phyloP scores from a whole-genome alignment of 2,113 vertebrate species.

The Nanorana parkeri region DNA sequence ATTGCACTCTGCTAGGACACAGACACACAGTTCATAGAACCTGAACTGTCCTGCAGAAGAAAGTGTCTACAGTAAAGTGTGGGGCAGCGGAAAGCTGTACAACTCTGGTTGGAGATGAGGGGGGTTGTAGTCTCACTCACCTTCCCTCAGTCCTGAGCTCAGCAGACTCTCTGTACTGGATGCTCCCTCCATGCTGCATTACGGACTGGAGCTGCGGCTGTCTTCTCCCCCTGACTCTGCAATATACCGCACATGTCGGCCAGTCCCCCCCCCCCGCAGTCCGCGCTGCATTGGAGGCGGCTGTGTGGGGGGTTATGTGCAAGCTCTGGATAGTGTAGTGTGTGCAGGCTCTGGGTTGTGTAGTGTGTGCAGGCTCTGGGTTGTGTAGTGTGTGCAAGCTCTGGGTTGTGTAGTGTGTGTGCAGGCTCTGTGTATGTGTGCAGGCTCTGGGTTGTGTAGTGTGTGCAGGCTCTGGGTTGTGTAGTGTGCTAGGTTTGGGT shows the following conservation, averaged over 20 bases:
- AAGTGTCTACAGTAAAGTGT: not conserved
- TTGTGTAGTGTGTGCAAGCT: constrained; percentile 14
- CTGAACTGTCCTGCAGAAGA: not conserved
- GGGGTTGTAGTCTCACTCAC: not conserved
- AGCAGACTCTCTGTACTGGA: constrained; percentile 61
- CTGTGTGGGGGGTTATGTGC: not conserved
- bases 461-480: not conserved
- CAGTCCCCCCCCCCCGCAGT: too few relatives aligned
- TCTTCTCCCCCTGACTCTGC: constrained; percentile 69
- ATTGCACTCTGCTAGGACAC: too few relatives aligned
- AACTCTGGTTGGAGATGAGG: not conserved
- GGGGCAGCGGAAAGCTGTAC: not conserved
- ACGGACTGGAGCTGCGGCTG: constrained; percentile 14
- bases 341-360: constrained; percentile 8
- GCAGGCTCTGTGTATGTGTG: not conserved
- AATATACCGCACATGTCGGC: constrained; percentile 64
- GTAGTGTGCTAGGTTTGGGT: constrained; percentile 3
- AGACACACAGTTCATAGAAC: too few relatives aligned
- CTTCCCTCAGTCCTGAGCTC: constrained; percentile 51
- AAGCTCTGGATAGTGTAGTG: not conserved
- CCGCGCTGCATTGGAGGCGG: too few relatives aligned
- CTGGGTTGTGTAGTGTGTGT: not conserved
- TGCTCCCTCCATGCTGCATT: not conserved
- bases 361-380: constrained; percentile 24
- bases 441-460: not conserved